Evolutionary conservation across 2,113 vertebrate genomes (phyloP).

Genomic region (Nematolebias whitei): DNA sequence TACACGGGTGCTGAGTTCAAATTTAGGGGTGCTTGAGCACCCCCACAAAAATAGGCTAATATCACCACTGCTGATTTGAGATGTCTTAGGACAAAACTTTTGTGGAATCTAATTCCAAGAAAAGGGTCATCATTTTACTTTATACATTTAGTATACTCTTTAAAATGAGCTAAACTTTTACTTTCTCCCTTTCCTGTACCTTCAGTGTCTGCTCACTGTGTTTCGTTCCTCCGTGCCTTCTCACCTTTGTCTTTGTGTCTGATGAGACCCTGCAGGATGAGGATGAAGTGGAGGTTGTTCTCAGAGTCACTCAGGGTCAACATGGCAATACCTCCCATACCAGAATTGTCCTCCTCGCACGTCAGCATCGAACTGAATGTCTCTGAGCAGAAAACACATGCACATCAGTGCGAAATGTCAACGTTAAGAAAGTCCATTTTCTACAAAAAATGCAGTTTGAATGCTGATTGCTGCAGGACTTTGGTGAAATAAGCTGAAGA

Average conservation of each 20-base stretch:
- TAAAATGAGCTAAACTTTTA: no score
- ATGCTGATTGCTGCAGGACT: no score
- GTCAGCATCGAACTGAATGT: slow-evolving; percentile 91
- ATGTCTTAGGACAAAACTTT: no score
- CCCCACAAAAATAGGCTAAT: no score
- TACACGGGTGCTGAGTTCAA: no score
- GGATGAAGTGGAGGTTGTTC: slow-evolving; percentile 95
- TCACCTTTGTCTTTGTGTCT: slow-evolving; percentile 76
- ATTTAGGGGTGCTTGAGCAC: no score
- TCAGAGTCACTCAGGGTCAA: slow-evolving; percentile 91
- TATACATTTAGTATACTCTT: no score
- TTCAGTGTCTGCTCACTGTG: neutral
- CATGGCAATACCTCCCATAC: slow-evolving; percentile 89
- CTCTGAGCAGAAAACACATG: slow-evolving; percentile 76
- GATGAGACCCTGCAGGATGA: slow-evolving; percentile 89
- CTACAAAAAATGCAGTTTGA: no score
- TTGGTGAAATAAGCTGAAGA: no score
- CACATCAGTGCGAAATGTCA: slow-evolving; percentile 8
- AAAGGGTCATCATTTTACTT: neutral
- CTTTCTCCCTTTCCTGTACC: no score
- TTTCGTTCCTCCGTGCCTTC: neutral
- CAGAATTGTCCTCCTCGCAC: slow-evolving; percentile 78
- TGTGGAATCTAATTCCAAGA: neutral
- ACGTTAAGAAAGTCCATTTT: no score
- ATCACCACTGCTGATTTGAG: no score